Base-by-base conservation (phyloP, 2,888 invertebrate genomes). In the Cryptocephalus moraei region DNA sequence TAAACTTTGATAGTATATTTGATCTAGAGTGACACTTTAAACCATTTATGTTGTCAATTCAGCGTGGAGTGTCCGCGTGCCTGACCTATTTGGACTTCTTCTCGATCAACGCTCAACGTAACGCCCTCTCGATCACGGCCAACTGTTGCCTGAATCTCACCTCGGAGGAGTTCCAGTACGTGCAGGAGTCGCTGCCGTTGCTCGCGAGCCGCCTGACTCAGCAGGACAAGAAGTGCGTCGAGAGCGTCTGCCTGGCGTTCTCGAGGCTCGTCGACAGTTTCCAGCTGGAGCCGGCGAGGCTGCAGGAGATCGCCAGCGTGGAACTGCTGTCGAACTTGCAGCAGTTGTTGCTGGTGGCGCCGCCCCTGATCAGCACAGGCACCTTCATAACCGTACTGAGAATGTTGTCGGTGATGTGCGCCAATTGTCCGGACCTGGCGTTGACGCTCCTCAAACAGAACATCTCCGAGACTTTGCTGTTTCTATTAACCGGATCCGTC, bases 41-140 rank as follows among this genome's bases (percentile, higher is more conserved):
- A 39, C n/a, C 12, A 4, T 42, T 31, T 42, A 10, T 13, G 39
- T 47, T 49, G 44, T 43, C 45, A 47, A 71, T 74, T 47, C 73
- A 91, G 91, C 84, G 91, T 57, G 97, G 97, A 32, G 95, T 99
- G 3, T 85, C 92, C 6, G 92, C 97, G 2, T 96, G 96, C 69
- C 80, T 99, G 56, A 95, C 88, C 64, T 97, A 91, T 69, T 77
- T 99, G 67, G 99, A 99, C 69, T 99, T 99, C 78, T 99, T 99
- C 76, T 95, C 96, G 41, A 94, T 96, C 63, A 91, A 91, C 65
- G 96, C 97, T 10, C 99, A 99, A 73, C 83, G 97, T 33, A 90
- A 95, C 41, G 96, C 97, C 2, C 76, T 99, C 46, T 90, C 93
- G 22, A 91, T 97, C 57, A 94, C 96, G 0, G 95, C 97, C 47